A percentile compares a stretch with the other conserved stretches of the same genome.
These are phyloP conservation scores for Hipparchia semele DNA, from an alignment of 2,888 invertebrate genomes.

Conservation along the genomic window DNA sequence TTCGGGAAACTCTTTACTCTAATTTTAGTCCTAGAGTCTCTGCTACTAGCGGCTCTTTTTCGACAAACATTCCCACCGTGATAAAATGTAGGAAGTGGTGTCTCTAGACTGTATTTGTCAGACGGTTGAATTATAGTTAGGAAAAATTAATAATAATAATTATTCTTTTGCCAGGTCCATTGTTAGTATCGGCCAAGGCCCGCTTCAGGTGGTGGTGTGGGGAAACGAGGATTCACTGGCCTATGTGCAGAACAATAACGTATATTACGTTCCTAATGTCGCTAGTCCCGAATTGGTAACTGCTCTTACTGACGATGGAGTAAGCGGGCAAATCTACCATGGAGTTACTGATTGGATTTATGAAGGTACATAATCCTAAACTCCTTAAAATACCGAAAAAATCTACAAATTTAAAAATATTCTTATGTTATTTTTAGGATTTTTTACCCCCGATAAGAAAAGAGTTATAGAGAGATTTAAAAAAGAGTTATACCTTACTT, in stretches of 20 bases:
- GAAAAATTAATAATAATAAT: not conserved
- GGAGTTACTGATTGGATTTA: constrained; percentile 97
- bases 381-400: not conserved
- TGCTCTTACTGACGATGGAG: constrained; percentile 84
- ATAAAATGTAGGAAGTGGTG: no score
- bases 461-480: no score
- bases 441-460: no score
- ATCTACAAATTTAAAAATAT: no score
- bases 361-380: constrained; percentile 84
- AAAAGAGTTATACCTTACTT: no score
- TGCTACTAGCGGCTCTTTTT: no score
- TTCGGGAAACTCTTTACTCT: no score
- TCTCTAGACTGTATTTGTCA: no score
- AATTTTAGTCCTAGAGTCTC: no score
- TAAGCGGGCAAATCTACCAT: constrained; percentile 87
- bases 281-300: constrained; percentile 56
- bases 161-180: constrained; percentile 57
- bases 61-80: no score
- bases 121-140: not conserved
- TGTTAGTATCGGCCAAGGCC: constrained; percentile 75
- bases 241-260: constrained; percentile 87
- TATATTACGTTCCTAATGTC: constrained; percentile 82
- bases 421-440: no score
- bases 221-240: constrained; percentile 67
- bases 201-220: constrained; percentile 85